phyloP scores from a whole-genome alignment of 2,888 invertebrate genomes.

The Thysanoteuthis rhombus region DNA sequence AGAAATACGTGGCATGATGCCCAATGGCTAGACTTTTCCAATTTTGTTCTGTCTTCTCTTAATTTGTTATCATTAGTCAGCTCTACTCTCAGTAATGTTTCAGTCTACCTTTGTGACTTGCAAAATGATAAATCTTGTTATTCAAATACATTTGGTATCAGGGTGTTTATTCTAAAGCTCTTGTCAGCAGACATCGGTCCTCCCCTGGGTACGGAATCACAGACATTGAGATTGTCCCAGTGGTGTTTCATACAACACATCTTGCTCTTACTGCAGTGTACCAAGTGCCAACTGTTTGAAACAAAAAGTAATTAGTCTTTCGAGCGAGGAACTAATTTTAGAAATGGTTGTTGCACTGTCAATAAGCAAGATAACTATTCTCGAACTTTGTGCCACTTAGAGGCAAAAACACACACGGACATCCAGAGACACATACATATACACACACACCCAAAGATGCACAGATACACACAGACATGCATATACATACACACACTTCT shows the following conservation, averaged over 20 bases:
- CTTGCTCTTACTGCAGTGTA: background rate
- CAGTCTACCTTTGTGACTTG: background rate
- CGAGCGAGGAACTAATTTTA: background rate
- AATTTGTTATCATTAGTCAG: background rate
- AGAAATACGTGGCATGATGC: background rate
- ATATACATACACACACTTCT: background rate
- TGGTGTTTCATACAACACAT: background rate
- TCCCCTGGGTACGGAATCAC: background rate
- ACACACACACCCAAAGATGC: too few relatives aligned
- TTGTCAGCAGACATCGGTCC: background rate
- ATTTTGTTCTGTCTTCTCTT: background rate
- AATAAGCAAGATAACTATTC: background rate
- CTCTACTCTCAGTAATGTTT: background rate
- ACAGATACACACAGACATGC: too few relatives aligned
- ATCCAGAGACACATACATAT: too few relatives aligned
- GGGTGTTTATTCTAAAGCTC: background rate
- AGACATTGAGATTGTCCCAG: background rate
- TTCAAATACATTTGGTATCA: background rate
- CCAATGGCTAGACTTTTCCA: background rate
- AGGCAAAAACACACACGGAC: too few relatives aligned
- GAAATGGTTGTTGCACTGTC: background rate
- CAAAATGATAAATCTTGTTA: background rate
- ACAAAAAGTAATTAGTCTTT: background rate
- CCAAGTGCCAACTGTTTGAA: background rate
- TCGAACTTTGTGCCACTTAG: background rate